Conservation (phyloP, 2,888 invertebrate species). For the Campaea margaritaria region DNA sequence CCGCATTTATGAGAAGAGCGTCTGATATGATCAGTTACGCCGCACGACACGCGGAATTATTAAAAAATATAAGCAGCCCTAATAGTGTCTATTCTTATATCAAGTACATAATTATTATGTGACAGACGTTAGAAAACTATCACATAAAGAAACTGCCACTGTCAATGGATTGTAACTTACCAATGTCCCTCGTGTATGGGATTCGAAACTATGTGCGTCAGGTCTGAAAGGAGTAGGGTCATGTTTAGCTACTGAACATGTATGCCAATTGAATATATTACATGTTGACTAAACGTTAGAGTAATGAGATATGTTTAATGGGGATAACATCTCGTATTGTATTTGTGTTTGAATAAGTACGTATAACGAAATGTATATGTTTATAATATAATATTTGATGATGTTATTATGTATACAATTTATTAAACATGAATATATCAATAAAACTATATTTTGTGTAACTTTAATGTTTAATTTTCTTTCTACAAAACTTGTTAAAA, state of each 20-base stretch:
- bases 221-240: constrained; percentile 42
- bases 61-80: too few species aligned
- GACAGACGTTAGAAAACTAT: too few species aligned
- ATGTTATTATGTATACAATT: constrained; percentile 86
- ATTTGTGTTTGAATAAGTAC: constrained; percentile 84
- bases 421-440: constrained; percentile 86
- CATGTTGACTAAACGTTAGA: constrained; percentile 75
- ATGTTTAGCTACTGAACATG: constrained; percentile 68
- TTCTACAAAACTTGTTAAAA: constrained; percentile 52
- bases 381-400: constrained; percentile 85
- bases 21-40: too few species aligned
- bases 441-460: constrained; percentile 87
- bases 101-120: too few species aligned
- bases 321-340: constrained; percentile 85
- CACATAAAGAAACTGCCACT: too few species aligned
- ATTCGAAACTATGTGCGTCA: too few species aligned
- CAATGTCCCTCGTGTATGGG: too few species aligned
- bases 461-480: constrained; percentile 76
- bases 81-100: too few species aligned
- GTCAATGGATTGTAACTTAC: too few species aligned
- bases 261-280: constrained; percentile 66
- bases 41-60: too few species aligned
- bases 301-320: constrained; percentile 74
- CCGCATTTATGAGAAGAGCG: too few species aligned
- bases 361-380: constrained; percentile 85